Conservation (phyloP, 2,113 vertebrate species). For the Alexandromys fortis region DNA sequence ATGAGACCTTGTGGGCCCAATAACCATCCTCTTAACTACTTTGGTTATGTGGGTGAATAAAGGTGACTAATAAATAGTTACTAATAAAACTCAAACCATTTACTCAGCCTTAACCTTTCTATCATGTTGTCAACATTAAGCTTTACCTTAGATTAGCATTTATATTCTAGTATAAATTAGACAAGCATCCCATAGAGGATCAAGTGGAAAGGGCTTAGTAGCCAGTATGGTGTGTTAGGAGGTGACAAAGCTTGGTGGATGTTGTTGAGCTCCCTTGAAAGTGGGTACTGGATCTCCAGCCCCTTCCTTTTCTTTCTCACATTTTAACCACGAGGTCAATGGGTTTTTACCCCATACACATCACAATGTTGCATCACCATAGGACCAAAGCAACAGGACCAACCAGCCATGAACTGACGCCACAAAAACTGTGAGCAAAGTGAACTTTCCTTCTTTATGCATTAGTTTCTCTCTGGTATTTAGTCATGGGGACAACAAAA, state of each 20-base stretch:
- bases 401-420: neutral
- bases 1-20: neutral
- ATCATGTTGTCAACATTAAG: neutral
- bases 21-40: neutral
- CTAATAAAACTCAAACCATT: neutral
- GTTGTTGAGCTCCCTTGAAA: neutral
- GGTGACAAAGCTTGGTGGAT: neutral
- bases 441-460: neutral
- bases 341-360: neutral
- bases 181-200: neutral
- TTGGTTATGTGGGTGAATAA: neutral
- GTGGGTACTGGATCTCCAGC: neutral
- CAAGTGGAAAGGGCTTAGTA: neutral
- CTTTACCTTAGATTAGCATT: conserved; percentile 15
- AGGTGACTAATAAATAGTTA: neutral
- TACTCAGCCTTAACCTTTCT: neutral
- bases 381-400: neutral
- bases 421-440: neutral
- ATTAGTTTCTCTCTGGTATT: neutral
- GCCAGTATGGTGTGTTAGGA: neutral
- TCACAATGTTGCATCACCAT: neutral
- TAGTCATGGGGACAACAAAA: neutral
- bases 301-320: neutral
- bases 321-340: neutral
- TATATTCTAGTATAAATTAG: neutral